A percentile compares a stretch with the other conserved stretches of the same genome.
These are phyloP conservation scores for Lithodes maja DNA, from an alignment of 2,888 invertebrate species.

Conservation along the genomic window DNA sequence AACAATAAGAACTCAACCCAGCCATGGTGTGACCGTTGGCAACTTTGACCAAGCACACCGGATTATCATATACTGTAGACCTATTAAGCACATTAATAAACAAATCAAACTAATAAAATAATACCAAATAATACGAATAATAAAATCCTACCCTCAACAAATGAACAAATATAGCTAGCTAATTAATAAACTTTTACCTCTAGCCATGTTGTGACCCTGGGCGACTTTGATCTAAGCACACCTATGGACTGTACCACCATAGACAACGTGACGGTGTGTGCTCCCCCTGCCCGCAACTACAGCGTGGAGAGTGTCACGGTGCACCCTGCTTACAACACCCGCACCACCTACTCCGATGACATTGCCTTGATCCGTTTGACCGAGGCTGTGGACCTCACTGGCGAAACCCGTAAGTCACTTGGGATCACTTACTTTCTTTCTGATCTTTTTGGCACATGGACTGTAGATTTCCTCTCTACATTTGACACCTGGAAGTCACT, in stretches of 20 bases:
- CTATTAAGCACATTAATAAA: no score
- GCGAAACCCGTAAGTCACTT: not conserved
- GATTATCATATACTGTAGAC: no score
- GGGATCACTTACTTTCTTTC: no score
- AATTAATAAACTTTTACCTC: not conserved
- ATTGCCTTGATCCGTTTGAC: conserved; percentile 58
- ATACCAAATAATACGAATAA: no score
- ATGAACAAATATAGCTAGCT: not conserved
- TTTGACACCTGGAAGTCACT: no score
- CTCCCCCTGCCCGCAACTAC: conserved; percentile 33
- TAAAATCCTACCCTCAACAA: no score
- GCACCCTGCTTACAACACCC: conserved; percentile 42
- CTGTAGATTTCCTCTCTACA: no score
- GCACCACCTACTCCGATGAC: conserved; percentile 36
- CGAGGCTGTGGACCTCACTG: conserved; percentile 19
- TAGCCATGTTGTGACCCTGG: conserved; percentile 15
- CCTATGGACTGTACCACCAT: conserved; percentile 23
- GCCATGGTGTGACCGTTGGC: no score
- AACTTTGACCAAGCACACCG: no score
- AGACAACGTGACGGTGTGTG: not conserved
- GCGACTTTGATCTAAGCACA: conserved; percentile 37
- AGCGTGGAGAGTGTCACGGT: conserved; percentile 6
- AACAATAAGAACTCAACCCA: no score
- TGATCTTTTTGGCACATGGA: no score
- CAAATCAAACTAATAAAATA: no score